phyloP scores from a whole-genome alignment of 2,113 vertebrate genomes.

The Macquaria ambigua region DNA sequence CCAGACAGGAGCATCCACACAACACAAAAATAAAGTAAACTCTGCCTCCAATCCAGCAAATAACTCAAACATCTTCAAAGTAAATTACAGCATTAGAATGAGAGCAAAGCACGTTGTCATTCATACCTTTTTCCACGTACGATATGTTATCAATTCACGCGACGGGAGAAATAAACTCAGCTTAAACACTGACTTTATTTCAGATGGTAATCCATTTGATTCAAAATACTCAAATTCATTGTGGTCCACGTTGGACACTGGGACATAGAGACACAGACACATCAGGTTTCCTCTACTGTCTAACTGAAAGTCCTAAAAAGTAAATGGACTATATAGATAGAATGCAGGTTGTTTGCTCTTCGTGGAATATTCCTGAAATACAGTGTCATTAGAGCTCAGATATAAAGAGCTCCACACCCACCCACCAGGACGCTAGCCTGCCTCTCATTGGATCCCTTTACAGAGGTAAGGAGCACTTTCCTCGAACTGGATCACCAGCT shows the following conservation, averaged over 20 bases:
- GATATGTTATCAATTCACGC: not conserved
- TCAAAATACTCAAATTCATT: not conserved
- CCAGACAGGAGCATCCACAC: not conserved
- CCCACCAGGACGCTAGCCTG: not conserved
- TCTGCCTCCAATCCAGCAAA: not conserved
- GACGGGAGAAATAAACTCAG: not conserved
- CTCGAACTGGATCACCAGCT: not conserved
- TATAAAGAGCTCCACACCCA: not conserved
- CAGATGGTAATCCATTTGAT: not conserved
- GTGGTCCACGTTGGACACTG: not conserved
- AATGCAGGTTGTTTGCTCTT: not conserved
- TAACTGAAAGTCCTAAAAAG: not conserved
- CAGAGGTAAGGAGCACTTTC: too few relatives aligned
- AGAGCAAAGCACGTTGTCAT: not conserved
- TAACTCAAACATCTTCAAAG: not conserved
- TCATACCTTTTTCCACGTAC: not conserved
- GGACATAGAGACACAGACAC: constrained; percentile 1
- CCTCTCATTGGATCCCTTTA: too few relatives aligned
- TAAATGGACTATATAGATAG: not conserved
- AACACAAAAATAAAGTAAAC: not conserved
- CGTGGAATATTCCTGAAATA: not conserved
- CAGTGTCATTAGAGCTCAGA: not conserved
- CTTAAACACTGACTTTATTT: not conserved
- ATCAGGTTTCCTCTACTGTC: not conserved
- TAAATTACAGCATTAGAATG: not conserved